phyloP scores from a whole-genome alignment of 2,888 invertebrate species.

The Gandaritis pyraliata region DNA sequence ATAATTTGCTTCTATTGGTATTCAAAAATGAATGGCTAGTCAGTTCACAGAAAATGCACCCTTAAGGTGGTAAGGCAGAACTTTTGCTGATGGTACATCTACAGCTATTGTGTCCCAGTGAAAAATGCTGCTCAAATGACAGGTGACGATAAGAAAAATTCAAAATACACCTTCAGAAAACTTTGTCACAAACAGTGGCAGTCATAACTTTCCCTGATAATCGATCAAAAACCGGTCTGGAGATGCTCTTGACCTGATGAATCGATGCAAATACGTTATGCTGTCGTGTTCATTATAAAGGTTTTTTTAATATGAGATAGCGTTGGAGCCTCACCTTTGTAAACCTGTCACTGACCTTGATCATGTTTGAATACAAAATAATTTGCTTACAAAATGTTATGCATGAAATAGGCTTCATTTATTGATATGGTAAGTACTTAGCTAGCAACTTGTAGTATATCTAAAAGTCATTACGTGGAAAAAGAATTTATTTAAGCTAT shows the following conservation, averaged over 20 bases:
- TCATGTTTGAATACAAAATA: conserved; percentile 40
- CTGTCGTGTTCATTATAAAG: conserved; percentile 57
- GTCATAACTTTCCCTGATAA: conserved; percentile 58
- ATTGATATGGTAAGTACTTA: conserved; percentile 11
- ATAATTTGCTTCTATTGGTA: too few species aligned
- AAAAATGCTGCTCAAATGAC: conserved; percentile 78
- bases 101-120: conserved; percentile 76
- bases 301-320: conserved; percentile 42
- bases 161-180: conserved; percentile 37
- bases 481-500: background rate
- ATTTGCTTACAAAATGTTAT: conserved; percentile 31
- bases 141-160: conserved; percentile 76
- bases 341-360: conserved; percentile 44
- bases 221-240: conserved; percentile 68
- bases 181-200: conserved; percentile 37
- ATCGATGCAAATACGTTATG: conserved; percentile 54
- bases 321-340: conserved; percentile 42
- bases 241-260: conserved; percentile 53
- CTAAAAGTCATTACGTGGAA: background rate
- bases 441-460: conserved; percentile 22
- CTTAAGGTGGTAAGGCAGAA: too few species aligned
- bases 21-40: too few species aligned
- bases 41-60: too few species aligned
- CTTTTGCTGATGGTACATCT: too few species aligned
- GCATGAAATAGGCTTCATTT: conserved; percentile 30